Evolutionary conservation across 64 coral and sea anemone genomes (phyloP).

Genomic region (Anthopleura sola): DNA sequence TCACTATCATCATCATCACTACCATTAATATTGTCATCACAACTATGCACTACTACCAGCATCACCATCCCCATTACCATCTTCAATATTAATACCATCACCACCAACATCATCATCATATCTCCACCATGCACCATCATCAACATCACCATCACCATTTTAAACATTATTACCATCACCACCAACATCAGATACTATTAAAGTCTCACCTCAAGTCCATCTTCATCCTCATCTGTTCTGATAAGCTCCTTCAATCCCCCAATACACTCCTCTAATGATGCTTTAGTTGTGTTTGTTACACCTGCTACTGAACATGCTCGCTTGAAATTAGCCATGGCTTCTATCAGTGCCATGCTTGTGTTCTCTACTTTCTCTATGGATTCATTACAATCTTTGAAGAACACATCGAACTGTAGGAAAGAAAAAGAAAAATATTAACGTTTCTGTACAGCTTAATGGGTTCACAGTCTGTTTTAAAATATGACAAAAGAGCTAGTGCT

Average conservation of each 20-base stretch:
- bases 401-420: slow-evolving; percentile 83
- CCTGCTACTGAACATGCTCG: slow-evolving; percentile 76
- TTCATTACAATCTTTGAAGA: slow-evolving; percentile 79
- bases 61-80: not conserved
- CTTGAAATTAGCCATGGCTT: slow-evolving; percentile 77
- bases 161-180: too few relatives aligned
- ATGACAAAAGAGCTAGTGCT: not conserved
- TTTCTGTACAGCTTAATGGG: not conserved
- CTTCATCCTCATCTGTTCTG: slow-evolving; percentile 86
- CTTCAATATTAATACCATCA: not conserved
- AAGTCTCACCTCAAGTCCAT: slow-evolving; percentile 65
- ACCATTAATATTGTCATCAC: too few relatives aligned
- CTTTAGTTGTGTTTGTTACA: slow-evolving; percentile 62
- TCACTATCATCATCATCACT: not conserved
- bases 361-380: slow-evolving; percentile 74
- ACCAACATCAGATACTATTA: not conserved
- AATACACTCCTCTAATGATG: slow-evolving; percentile 86
- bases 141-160: not conserved
- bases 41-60: too few relatives aligned
- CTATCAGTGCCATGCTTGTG: slow-evolving; percentile 43
- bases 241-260: slow-evolving; percentile 90
- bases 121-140: too few relatives aligned
- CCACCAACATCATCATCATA: too few relatives aligned
- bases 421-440: not conserved
- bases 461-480: too few relatives aligned